A percentile compares a stretch with the other conserved stretches of the same genome.
Conservation (phyloP, 1,140 invertebrate genomes). For the Chlorops oryzae region DNA sequence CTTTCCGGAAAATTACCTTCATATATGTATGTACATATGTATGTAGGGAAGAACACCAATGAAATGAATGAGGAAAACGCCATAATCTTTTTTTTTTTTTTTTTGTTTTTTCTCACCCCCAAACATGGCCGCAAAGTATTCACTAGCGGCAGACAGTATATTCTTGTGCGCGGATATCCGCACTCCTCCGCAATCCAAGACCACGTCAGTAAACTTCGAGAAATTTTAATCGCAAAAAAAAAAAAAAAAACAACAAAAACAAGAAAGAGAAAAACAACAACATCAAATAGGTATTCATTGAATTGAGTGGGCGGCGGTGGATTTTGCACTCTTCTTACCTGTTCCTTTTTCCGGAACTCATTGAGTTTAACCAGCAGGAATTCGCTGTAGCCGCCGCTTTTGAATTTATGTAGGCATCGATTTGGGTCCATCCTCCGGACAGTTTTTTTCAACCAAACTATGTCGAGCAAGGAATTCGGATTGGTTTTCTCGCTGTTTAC, state of each 20-base stretch:
- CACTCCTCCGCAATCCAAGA: slow-evolving; percentile 2
- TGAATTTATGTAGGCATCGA: too few relatives aligned
- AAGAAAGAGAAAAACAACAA: not conserved
- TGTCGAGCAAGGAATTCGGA: too few relatives aligned
- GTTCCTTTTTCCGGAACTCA: slow-evolving; percentile 14
- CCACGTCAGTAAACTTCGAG: slow-evolving; percentile 15
- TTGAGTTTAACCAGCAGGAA: slow-evolving; percentile 13
- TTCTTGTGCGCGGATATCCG: slow-evolving; percentile 15
- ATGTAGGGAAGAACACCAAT: not conserved
- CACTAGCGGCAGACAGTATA: slow-evolving; percentile 16
- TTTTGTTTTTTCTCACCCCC: slow-evolving; percentile 1
- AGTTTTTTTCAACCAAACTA: too few relatives aligned
- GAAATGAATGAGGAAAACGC: not conserved
- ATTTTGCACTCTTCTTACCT: slow-evolving; percentile 8
- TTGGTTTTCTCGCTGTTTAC: too few relatives aligned
- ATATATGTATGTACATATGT: too few relatives aligned
- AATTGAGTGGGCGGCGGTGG: not conserved
- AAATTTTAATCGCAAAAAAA: too few relatives aligned
- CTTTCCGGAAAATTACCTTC: slow-evolving; percentile 15
- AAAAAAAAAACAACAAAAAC: not conserved
- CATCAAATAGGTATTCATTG: not conserved
- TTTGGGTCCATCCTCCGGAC: too few relatives aligned
- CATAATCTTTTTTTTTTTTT: not conserved
- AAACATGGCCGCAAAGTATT: slow-evolving; percentile 20
- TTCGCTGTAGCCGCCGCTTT: too few relatives aligned